phyloP scores from a whole-genome alignment of 2,797 vertebrate species.

The Oophaga sylvatica region DNA sequence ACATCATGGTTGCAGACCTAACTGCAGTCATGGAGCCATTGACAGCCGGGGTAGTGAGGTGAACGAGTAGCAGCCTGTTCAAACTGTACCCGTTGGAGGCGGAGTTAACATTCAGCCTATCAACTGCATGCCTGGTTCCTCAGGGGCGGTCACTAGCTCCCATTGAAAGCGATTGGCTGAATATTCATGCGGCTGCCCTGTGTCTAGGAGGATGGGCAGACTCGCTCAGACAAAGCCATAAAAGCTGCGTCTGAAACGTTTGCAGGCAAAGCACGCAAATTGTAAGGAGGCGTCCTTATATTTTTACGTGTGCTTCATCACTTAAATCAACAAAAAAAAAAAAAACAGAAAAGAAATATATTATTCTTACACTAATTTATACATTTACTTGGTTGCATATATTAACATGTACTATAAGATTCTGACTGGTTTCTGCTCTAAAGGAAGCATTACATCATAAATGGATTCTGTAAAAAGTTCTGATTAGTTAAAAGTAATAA shows the following conservation, averaged over 20 bases:
- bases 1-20: constrained; percentile 72
- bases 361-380: constrained; percentile 79
- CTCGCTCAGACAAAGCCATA: constrained; percentile 70
- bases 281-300: constrained; percentile 71
- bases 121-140: not conserved
- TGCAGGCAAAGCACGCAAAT: constrained; percentile 67
- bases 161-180: not conserved
- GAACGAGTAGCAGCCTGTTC: constrained; percentile 71
- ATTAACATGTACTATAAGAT: constrained; percentile 86
- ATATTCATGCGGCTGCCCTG: not conserved
- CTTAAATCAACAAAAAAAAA: constrained; percentile 73
- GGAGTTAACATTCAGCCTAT: not conserved
- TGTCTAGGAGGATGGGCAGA: constrained; percentile 61
- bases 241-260: constrained; percentile 66
- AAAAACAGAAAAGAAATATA: constrained; percentile 70
- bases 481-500: constrained; percentile 89
- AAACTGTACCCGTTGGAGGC: not conserved
- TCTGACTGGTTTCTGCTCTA: constrained; percentile 71
- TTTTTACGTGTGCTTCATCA: constrained; percentile 75
- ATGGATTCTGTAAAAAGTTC: constrained; percentile 90
- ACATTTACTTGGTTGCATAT: constrained; percentile 85
- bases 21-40: constrained; percentile 70
- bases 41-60: constrained; percentile 69
- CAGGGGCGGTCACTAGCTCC: not conserved
- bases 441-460: constrained; percentile 85